Evolutionary conservation across 2,113 vertebrate species (phyloP).

Genomic region (Neolamprologus falcicula): DNA sequence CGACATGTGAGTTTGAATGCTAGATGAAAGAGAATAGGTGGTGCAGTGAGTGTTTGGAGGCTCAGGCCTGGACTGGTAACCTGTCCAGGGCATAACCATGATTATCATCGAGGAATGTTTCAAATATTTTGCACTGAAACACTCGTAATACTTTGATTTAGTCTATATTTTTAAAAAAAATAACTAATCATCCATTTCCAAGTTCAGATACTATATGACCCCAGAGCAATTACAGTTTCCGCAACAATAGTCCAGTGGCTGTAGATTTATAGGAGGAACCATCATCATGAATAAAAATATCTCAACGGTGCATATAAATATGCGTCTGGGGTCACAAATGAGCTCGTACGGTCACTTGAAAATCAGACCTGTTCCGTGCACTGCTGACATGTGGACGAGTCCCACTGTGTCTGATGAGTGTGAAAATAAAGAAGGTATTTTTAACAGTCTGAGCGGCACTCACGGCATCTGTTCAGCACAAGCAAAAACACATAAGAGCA

Average conservation of each 20-base stretch:
- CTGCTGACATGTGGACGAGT: background rate
- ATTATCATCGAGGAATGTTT: background rate
- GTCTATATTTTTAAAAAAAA: accelerated
- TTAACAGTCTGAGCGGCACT: background rate
- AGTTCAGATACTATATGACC: background rate
- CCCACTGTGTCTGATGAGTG: background rate
- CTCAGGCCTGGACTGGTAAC: background rate
- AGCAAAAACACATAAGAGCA: background rate
- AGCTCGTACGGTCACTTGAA: background rate
- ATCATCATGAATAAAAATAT: background rate
- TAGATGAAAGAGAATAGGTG: background rate
- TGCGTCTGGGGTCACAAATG: background rate
- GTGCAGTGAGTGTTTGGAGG: background rate
- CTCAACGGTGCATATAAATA: background rate
- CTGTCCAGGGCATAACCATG: background rate
- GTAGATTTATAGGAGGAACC: background rate
- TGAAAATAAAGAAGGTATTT: background rate
- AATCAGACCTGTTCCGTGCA: background rate
- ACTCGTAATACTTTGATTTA: background rate
- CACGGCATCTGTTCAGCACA: background rate
- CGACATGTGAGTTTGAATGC: background rate
- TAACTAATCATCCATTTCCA: background rate
- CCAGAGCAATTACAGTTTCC: background rate
- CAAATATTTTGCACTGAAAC: background rate
- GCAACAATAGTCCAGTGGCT: background rate